These are phyloP conservation scores for Protonibea diacanthus DNA, from an alignment of 2,797 vertebrate species.

Conservation along the genomic window DNA sequence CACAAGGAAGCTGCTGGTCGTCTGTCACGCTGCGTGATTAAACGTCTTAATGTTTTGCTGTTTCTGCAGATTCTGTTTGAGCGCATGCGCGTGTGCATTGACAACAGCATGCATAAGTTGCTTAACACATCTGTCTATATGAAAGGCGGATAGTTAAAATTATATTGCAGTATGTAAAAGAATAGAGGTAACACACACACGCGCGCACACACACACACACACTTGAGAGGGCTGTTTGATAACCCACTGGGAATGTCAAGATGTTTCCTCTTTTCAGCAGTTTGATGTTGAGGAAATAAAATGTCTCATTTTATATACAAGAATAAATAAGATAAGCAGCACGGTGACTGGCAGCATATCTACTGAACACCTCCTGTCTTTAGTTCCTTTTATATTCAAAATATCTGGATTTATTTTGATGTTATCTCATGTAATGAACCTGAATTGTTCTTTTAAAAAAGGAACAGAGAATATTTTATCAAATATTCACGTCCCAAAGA, in stretches of 20 bases:
- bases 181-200: slow-evolving; percentile 5
- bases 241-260: slow-evolving; percentile 17
- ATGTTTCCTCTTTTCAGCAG: slow-evolving; percentile 29
- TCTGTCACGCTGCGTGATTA: slow-evolving; percentile 35
- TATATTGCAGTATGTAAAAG: slow-evolving; percentile 25
- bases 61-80: neutral
- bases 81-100: neutral
- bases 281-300: slow-evolving; percentile 30
- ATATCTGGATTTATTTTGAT: neutral
- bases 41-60: slow-evolving; percentile 25
- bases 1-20: slow-evolving; percentile 32
- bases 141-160: slow-evolving; percentile 40
- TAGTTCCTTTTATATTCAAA: neutral
- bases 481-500: neutral
- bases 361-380: neutral
- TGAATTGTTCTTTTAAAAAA: neutral
- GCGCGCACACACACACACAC: slow-evolving; percentile 12
- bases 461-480: neutral
- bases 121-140: slow-evolving; percentile 4
- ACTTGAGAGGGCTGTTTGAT: slow-evolving; percentile 31
- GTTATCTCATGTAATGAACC: neutral
- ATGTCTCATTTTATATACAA: neutral
- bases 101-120: neutral
- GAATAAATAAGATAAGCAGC: slow-evolving; percentile 14
- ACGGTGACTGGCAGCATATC: neutral